Conservation (phyloP, 2,888 invertebrate genomes). For the Syritta pipiens region DNA sequence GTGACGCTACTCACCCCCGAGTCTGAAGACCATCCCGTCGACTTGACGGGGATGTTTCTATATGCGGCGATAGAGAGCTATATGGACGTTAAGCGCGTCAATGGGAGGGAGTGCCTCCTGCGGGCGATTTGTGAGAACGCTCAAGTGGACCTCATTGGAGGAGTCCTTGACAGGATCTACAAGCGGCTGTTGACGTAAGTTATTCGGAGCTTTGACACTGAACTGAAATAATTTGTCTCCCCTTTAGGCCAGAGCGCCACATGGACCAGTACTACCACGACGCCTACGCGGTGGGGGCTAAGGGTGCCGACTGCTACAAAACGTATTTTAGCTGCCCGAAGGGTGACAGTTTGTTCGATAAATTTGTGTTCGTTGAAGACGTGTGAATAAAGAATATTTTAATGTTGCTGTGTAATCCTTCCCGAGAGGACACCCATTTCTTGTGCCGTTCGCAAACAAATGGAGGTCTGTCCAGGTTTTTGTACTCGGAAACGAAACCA, state of each 20-base stretch:
- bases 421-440: too few species aligned
- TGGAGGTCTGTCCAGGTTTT: too few species aligned
- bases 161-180: slow-evolving; percentile 31
- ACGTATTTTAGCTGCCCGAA: slow-evolving; percentile 38
- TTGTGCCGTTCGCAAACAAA: too few species aligned
- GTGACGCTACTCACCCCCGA: neutral
- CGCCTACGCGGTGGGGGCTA: slow-evolving; percentile 25
- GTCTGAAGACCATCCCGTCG: neutral
- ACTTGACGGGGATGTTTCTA: slow-evolving; percentile 32
- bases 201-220: neutral
- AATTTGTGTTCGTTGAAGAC: slow-evolving; percentile 38
- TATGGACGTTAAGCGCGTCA: slow-evolving; percentile 28
- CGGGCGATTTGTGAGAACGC: slow-evolving; percentile 41
- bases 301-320: slow-evolving; percentile 44
- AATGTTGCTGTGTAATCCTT: too few species aligned
- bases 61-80: slow-evolving; percentile 44
- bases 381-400: slow-evolving; percentile 44
- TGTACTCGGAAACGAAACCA: too few species aligned
- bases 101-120: slow-evolving; percentile 37
- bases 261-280: slow-evolving; percentile 54
- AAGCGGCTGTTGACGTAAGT: slow-evolving; percentile 41
- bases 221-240: neutral
- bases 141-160: slow-evolving; percentile 26
- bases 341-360: slow-evolving; percentile 47
- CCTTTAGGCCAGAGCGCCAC: slow-evolving; percentile 27